phyloP scores from a whole-genome alignment of 2,888 invertebrate genomes.

The Corythucha ciliata region DNA sequence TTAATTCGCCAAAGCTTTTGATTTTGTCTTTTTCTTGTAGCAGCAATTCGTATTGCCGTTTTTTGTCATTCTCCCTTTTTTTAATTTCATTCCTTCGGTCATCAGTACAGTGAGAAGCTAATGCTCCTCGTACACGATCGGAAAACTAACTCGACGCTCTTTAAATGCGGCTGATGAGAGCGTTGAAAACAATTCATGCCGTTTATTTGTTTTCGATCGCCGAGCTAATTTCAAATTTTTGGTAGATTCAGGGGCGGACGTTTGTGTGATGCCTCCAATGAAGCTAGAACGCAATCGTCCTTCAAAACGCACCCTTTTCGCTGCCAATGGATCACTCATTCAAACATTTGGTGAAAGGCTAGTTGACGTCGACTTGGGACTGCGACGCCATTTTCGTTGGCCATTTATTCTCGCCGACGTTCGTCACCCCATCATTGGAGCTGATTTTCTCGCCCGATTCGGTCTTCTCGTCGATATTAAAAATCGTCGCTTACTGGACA shows the following conservation, averaged over 20 bases:
- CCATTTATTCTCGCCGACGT: slow-evolving; percentile 26
- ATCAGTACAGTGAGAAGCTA: no score
- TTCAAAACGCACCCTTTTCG: slow-evolving; percentile 14
- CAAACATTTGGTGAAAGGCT: slow-evolving; percentile 23
- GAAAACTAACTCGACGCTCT: no score
- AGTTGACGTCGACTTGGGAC: slow-evolving; percentile 22
- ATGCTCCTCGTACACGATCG: no score
- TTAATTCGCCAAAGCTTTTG: no score
- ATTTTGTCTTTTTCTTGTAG: no score
- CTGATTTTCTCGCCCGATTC: slow-evolving; percentile 25
- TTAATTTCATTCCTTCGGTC: no score
- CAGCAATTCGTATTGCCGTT: no score
- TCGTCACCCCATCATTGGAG: slow-evolving; percentile 23
- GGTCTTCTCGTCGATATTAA: slow-evolving; percentile 21
- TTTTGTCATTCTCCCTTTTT: no score
- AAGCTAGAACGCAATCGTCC: not conserved
- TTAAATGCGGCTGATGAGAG: no score
- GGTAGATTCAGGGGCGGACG: slow-evolving; percentile 17
- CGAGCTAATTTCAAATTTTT: slow-evolving; percentile 7
- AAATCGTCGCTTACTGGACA: slow-evolving; percentile 18
- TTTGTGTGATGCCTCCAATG: slow-evolving; percentile 3
- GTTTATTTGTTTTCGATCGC: slow-evolving; percentile 17
- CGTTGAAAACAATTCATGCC: slow-evolving; percentile 3
- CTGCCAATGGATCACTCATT: slow-evolving; percentile 26
- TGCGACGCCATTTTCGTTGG: slow-evolving; percentile 26